Percentiles rank a stretch among this genome's conserved stretches.
phyloP scores from a whole-genome alignment of 1,140 invertebrate genomes.

The Halictus rubicundus region DNA sequence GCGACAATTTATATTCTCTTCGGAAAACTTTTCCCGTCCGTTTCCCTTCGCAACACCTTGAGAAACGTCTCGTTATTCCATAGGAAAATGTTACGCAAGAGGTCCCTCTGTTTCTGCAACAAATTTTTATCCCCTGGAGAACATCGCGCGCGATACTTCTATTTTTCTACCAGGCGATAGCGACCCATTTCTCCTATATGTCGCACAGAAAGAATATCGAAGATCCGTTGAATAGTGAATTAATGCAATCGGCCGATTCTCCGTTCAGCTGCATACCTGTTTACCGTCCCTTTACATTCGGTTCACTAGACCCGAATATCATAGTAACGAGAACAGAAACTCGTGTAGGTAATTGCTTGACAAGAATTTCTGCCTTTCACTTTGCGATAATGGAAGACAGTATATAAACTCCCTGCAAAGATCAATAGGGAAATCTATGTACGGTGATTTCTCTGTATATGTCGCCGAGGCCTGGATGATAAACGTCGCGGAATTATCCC shows the following conservation, averaged over 20 bases:
- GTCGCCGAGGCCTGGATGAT: too few relatives aligned
- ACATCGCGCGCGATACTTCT: constrained; percentile 6
- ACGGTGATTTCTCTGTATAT: too few relatives aligned
- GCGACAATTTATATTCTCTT: constrained; percentile 17
- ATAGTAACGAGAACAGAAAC: not conserved
- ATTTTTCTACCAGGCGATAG: too few relatives aligned
- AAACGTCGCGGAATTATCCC: too few relatives aligned
- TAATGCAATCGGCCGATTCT: not conserved
- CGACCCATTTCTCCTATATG: not conserved
- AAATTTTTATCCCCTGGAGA: constrained; percentile 6
- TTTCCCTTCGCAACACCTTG: not conserved
- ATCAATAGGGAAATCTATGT: too few relatives aligned
- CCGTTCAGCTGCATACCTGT: constrained; percentile 1
- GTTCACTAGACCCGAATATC: not conserved
- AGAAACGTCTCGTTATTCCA: constrained; percentile 19
- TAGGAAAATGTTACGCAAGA: constrained; percentile 2
- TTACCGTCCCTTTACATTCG: not conserved
- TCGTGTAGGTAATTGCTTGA: too few relatives aligned
- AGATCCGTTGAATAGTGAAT: constrained; percentile 3
- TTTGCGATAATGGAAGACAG: too few relatives aligned
- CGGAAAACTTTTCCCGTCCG: not conserved
- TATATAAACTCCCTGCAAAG: too few relatives aligned
- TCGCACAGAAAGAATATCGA: not conserved
- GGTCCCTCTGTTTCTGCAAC: not conserved
- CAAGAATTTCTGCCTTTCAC: too few relatives aligned